Percentiles rank a stretch among this genome's conserved stretches.
Conservation (phyloP, 2,113 vertebrate species). For the Pimephales promelas region DNA sequence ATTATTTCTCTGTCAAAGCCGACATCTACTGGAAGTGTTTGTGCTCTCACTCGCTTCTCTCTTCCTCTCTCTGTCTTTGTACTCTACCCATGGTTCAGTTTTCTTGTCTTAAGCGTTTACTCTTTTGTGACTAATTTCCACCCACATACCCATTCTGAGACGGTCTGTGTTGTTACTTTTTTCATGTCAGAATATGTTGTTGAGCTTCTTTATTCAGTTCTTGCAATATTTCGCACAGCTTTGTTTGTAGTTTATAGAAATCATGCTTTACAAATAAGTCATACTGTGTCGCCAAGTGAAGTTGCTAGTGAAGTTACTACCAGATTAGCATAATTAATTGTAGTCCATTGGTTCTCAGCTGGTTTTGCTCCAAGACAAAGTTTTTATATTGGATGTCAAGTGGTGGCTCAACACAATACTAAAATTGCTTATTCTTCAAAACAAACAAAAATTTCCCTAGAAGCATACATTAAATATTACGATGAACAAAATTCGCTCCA, state of each 20-base stretch:
- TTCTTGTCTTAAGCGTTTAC: conserved; percentile 57
- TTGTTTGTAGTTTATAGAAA: conserved; percentile 16
- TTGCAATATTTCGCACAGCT: not conserved
- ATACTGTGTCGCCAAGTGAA: conserved; percentile 3
- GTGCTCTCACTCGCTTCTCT: conserved; percentile 24
- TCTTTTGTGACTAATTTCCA: conserved; percentile 63
- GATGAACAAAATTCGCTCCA: too few relatives aligned
- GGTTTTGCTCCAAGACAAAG: conserved; percentile 2
- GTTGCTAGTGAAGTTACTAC: conserved; percentile 7
- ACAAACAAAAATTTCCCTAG: not conserved
- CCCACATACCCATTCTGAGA: conserved; percentile 58
- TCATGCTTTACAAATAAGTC: conserved; percentile 14
- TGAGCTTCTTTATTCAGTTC: not conserved
- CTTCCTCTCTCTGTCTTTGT: conserved; percentile 23
- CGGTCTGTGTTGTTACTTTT: conserved; percentile 37
- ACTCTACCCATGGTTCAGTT: conserved; percentile 53
- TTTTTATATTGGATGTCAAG: not conserved
- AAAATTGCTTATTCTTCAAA: not conserved
- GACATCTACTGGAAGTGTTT: conserved; percentile 30
- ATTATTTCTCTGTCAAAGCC: conserved; percentile 41
- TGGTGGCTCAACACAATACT: not conserved
- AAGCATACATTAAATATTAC: not conserved
- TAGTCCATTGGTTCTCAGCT: not conserved
- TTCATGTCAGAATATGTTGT: conserved; percentile 13
- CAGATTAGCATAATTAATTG: conserved; percentile 18